These are phyloP conservation scores for Lepus europaeus DNA, from an alignment of 2,113 vertebrate genomes.

Conservation along the genomic window DNA sequence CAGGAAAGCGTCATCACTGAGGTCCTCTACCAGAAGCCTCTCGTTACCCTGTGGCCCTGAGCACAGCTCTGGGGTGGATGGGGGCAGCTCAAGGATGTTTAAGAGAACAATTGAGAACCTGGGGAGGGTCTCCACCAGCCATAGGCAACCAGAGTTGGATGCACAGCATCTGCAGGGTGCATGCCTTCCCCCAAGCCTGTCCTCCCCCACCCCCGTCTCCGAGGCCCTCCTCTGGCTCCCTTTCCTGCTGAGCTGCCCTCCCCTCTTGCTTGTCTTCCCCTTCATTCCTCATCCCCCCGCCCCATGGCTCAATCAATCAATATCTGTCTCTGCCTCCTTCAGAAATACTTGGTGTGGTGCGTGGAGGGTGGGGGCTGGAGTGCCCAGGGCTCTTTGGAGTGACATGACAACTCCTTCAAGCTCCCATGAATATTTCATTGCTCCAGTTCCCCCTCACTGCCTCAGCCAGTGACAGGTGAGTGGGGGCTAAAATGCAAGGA, in stretches of 20 bases:
- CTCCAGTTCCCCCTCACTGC: constrained; percentile 51
- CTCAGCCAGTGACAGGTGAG: constrained; percentile 62
- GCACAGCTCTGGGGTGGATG: neutral
- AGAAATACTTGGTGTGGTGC: constrained; percentile 51
- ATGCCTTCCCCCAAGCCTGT: constrained; percentile 19
- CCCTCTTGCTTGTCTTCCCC: constrained; percentile 12
- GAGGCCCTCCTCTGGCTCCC: constrained; percentile 14
- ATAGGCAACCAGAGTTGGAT: neutral
- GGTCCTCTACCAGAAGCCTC: neutral
- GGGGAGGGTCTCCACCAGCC: neutral
- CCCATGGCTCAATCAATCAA: constrained; percentile 45
- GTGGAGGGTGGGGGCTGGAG: neutral
- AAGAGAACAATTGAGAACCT: constrained; percentile 1
- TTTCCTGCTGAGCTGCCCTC: constrained; percentile 50
- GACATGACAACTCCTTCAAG: constrained; percentile 64
- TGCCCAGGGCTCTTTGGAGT: constrained; percentile 50
- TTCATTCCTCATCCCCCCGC: constrained; percentile 21
- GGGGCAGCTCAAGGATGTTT: neutral
- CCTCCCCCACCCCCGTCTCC: constrained; percentile 28
- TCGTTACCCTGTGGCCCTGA: constrained; percentile 16
- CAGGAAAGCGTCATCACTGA: neutral
- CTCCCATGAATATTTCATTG: constrained; percentile 51
- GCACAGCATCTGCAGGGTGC: neutral
- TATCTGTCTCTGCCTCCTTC: constrained; percentile 43
- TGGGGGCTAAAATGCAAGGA: constrained; percentile 31